Evolutionary conservation across 1,140 invertebrate genomes (phyloP).

Genomic region (Dinoponera quadriceps): DNA sequence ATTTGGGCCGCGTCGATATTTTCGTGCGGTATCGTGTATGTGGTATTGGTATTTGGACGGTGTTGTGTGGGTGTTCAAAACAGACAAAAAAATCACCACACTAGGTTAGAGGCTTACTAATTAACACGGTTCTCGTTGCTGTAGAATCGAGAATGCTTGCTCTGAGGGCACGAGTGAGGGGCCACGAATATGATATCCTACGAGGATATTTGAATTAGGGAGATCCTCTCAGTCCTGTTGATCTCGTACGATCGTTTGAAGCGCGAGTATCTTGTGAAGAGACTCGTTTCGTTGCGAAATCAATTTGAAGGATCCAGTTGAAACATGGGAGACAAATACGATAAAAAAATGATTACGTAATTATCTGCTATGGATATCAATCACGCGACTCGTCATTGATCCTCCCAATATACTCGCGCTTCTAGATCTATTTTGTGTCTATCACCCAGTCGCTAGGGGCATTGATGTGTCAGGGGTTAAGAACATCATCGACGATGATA

Average conservation of each 20-base stretch:
- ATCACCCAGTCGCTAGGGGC: slow-evolving; percentile 41
- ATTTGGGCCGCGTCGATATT: slow-evolving; percentile 76
- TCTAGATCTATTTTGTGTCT: slow-evolving; percentile 6
- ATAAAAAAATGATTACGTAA: neutral
- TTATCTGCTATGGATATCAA: too few species aligned
- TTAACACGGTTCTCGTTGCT: slow-evolving; percentile 38
- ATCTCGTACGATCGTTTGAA: slow-evolving; percentile 20
- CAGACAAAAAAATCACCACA: slow-evolving; percentile 77
- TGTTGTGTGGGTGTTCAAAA: slow-evolving; percentile 63
- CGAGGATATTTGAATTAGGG: slow-evolving; percentile 29
- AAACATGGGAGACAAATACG: neutral
- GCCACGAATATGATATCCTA: neutral
- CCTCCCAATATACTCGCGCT: slow-evolving; percentile 1
- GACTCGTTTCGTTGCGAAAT: neutral
- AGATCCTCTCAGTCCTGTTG: slow-evolving; percentile 23
- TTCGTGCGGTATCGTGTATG: slow-evolving; percentile 42
- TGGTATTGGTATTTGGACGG: slow-evolving; percentile 41
- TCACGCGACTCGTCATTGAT: neutral
- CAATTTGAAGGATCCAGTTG: neutral
- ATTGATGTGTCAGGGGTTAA: slow-evolving; percentile 37
- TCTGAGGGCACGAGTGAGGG: neutral
- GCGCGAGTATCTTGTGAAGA: neutral
- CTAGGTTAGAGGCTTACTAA: slow-evolving; percentile 59
- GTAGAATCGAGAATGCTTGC: slow-evolving; percentile 28
- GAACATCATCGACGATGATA: neutral